These are phyloP conservation scores for Cylindroiulus punctatus DNA, from an alignment of 2,888 invertebrate genomes.

Conservation along the genomic window DNA sequence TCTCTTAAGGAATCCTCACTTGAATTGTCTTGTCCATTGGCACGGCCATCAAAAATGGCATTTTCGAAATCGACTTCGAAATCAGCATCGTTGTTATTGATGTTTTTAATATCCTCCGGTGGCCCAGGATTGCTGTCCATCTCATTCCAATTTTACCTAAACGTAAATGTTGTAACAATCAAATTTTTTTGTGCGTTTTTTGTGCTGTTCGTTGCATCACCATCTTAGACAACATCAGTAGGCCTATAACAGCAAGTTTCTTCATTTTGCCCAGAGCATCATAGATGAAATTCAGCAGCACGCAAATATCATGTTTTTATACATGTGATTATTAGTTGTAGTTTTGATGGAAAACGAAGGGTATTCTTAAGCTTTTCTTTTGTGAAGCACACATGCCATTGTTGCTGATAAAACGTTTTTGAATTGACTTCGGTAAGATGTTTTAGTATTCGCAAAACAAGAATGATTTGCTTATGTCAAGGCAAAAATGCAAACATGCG, in stretches of 20 bases:
- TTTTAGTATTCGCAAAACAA: too few species aligned
- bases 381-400: too few species aligned
- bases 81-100: neutral
- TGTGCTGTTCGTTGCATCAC: neutral
- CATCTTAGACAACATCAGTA: neutral
- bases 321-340: neutral
- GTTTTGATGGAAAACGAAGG: neutral
- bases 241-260: too few species aligned
- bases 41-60: neutral
- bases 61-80: neutral
- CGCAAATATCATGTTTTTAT: neutral
- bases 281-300: neutral
- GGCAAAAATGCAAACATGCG: too few species aligned
- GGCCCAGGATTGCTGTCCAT: neutral
- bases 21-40: neutral
- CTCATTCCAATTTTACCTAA: neutral
- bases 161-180: neutral
- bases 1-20: neutral
- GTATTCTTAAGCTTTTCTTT: neutral
- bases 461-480: too few species aligned
- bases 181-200: neutral
- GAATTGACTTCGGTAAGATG: too few species aligned
- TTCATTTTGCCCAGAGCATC: too few species aligned
- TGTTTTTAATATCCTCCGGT: neutral
- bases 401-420: too few species aligned